phyloP scores from a whole-genome alignment of 2,113 vertebrate genomes.

The Cyrtonyx montezumae region DNA sequence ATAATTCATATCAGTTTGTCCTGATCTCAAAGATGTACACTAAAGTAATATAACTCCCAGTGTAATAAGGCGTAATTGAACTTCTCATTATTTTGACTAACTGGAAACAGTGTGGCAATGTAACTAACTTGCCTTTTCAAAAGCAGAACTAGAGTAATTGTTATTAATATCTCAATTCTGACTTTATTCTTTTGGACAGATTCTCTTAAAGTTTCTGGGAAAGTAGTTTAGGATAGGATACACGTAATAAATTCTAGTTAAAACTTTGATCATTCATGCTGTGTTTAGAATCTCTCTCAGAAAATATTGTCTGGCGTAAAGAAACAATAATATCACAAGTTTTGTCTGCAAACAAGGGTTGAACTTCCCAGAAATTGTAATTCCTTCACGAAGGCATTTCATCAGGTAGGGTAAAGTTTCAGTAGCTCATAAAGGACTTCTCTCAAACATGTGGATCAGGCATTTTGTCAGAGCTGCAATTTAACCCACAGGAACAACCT shows the following conservation, averaged over 20 bases:
- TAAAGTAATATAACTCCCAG: background rate
- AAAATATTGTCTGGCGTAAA: background rate
- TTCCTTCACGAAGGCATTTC: background rate
- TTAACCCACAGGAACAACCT: background rate
- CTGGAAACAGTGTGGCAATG: background rate
- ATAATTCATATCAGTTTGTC: background rate
- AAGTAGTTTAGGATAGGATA: background rate
- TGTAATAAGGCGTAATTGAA: background rate
- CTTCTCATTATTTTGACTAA: background rate
- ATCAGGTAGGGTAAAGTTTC: background rate
- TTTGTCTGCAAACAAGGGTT: background rate
- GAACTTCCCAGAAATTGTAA: background rate
- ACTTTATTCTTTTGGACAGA: background rate
- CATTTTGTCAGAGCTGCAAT: background rate
- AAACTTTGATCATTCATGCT: background rate
- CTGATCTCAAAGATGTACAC: background rate
- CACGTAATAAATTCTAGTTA: background rate
- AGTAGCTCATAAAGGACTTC: background rate
- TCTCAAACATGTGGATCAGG: background rate
- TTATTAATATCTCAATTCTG: background rate
- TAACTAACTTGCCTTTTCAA: rapidly evolving
- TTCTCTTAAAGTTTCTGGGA: background rate
- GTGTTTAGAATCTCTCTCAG: background rate
- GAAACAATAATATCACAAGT: background rate
- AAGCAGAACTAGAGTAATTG: background rate